Conservation (phyloP, 2,113 vertebrate genomes). For the Trichechus manatus region DNA sequence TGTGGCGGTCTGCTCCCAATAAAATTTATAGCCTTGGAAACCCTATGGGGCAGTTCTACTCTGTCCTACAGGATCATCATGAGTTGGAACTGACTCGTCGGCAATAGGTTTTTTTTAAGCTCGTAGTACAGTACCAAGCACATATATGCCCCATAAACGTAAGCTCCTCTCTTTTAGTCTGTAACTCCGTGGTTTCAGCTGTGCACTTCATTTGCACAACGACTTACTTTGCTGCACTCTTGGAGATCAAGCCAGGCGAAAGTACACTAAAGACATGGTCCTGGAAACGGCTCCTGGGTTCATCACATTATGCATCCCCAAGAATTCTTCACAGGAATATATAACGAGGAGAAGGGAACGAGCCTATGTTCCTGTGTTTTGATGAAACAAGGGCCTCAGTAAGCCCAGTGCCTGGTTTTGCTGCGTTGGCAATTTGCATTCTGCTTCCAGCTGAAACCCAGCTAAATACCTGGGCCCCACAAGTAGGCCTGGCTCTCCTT, state of each 20-base stretch:
- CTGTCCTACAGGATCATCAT: not conserved
- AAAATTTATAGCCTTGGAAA: not conserved
- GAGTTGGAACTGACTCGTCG: not conserved
- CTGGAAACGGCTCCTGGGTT: constrained; percentile 21
- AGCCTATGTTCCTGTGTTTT: not conserved
- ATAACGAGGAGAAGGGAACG: constrained; percentile 23
- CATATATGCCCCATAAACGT: not conserved
- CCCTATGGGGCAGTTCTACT: not conserved
- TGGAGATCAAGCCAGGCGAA: not conserved
- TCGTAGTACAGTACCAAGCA: not conserved
- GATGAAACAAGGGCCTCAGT: not conserved
- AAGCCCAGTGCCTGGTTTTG: not conserved
- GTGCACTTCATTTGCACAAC: not conserved
- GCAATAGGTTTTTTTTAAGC: not conserved
- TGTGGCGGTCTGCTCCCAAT: not conserved
- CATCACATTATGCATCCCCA: not conserved
- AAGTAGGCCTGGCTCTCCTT: not conserved
- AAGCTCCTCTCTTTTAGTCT: not conserved
- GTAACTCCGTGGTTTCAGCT: not conserved
- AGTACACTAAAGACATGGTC: not conserved
- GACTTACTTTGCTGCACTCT: not conserved
- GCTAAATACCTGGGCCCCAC: not conserved
- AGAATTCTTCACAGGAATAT: constrained; percentile 29
- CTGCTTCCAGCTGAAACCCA: constrained; percentile 16
- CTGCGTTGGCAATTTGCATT: not conserved